Base-by-base conservation (phyloP, 1,140 invertebrate species). In the Ceratina calcarata region DNA sequence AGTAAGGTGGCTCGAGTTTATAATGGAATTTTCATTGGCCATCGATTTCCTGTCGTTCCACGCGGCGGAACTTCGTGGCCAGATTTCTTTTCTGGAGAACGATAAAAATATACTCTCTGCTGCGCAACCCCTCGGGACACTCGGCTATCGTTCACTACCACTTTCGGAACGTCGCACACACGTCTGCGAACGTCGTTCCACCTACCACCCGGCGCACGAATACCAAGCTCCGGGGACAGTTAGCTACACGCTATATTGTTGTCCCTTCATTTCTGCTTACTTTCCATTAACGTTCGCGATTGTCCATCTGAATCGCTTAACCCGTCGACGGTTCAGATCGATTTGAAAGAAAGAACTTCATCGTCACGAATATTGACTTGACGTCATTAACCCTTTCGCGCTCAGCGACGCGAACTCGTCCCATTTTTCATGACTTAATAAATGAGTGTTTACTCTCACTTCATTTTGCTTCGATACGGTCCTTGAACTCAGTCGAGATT, bases 41-140 rank as follows among this genome's bases (percentile, higher is more conserved):
- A 87, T 87, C 81, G 84, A 86, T 87, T 87, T 87, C 79, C 70
- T 85, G 84, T 82, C 80, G 79, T 68, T 75, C 58, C 64, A 71
- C 74, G 20, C 49, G 71, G 45, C 16, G 71, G 62, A 67, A 73
- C 79, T 79, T 53, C 58, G 71, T 70, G 58, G 80, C 69, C 78
- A 55, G 55, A 69, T 75, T 68, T 74, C n/a, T 67, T 73, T 69
- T 64, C 70, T 60, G 62, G 67, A 80, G 60, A 83, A 78, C 78
- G 81, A 83, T 85, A 83, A 85, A 85, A 80, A 81, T 78, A 75
- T 74, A 62, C 81, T 66, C 70, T 13, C 8, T 6, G 37, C 37
- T 45, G 37, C 8, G 70, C 75, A 64, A 67, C 62, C 70, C 37
- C 64, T 37, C 45, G 64, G 78, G 78, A 62, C 49, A 45, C 68